phyloP scores from a whole-genome alignment of 2,888 invertebrate genomes.

The Cryptocephalus primarius region DNA sequence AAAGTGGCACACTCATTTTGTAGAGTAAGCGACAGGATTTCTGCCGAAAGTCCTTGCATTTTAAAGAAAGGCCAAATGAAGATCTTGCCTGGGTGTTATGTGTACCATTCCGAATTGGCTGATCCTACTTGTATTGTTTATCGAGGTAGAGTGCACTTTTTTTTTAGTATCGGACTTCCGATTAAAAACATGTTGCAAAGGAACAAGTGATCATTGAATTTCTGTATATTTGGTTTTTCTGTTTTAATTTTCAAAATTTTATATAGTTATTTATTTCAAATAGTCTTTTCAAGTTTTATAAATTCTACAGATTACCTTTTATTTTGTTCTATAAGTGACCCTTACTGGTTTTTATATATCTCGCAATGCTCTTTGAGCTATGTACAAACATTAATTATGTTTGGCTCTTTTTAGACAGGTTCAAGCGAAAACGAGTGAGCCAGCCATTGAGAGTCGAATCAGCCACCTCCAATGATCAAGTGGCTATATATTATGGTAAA shows the following conservation, averaged over 20 bases:
- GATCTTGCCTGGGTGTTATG: neutral
- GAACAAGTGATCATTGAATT: no score
- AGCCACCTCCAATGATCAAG: constrained; percentile 1
- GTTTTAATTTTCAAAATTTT: no score
- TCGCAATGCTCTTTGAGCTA: neutral
- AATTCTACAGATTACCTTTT: neutral
- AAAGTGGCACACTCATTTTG: constrained; percentile 8
- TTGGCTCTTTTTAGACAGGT: constrained; percentile 11
- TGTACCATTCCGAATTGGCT: no score
- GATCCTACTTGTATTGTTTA: no score
- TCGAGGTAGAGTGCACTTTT: no score
- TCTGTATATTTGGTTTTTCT: no score
- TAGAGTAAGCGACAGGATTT: constrained; percentile 10
- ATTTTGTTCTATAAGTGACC: neutral
- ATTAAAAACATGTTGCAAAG: no score
- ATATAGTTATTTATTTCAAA: constrained; percentile 10
- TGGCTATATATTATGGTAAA: constrained; percentile 17
- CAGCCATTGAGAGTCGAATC: neutral
- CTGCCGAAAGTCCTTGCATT: constrained; percentile 15
- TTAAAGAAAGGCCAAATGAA: constrained; percentile 2
- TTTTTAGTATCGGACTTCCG: no score
- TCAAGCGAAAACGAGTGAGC: constrained; percentile 14
- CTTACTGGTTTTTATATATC: neutral
- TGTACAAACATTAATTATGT: neutral
- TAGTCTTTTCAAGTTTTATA: neutral